These are phyloP conservation scores for Amblyornis subalaris DNA, from an alignment of 2,113 vertebrate species.

Conservation along the genomic window DNA sequence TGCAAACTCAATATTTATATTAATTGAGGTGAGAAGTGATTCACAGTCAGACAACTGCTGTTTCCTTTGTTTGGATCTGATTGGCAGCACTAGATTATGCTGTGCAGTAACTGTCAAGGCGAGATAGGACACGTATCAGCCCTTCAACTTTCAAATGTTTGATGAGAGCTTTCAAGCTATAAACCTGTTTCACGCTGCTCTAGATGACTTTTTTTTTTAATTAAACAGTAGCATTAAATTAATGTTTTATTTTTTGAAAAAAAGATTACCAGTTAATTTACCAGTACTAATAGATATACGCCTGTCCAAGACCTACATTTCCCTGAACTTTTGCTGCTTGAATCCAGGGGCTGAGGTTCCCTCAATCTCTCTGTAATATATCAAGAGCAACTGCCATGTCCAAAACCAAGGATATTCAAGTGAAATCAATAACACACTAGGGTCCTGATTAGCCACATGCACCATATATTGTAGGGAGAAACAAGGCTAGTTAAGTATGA, in stretches of 20 bases:
- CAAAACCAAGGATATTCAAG: background rate
- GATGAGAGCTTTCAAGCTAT: background rate
- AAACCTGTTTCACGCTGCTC: background rate
- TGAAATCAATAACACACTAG: background rate
- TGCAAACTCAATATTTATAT: slow-evolving; percentile 41
- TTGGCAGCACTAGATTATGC: slow-evolving; percentile 43
- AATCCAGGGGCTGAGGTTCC: background rate
- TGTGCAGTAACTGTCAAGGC: slow-evolving; percentile 28
- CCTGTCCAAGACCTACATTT: background rate
- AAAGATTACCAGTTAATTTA: background rate
- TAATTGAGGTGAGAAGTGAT: slow-evolving; percentile 59
- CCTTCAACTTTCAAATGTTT: background rate
- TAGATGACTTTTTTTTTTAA: background rate
- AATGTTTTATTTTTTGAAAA: background rate
- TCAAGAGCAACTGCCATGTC: background rate
- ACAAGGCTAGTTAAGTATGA: slow-evolving; percentile 18
- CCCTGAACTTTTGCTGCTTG: background rate
- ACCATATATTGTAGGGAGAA: background rate
- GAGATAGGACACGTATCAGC: background rate
- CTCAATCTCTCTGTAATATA: background rate
- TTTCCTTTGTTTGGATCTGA: slow-evolving; percentile 50
- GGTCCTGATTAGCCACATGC: background rate
- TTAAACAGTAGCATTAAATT: background rate
- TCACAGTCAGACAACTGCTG: slow-evolving; percentile 30
- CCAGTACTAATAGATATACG: background rate